Percentiles rank a stretch among this genome's conserved stretches.
phyloP scores from a whole-genome alignment of 2,113 vertebrate genomes.

The Pseudopodoces humilis region DNA sequence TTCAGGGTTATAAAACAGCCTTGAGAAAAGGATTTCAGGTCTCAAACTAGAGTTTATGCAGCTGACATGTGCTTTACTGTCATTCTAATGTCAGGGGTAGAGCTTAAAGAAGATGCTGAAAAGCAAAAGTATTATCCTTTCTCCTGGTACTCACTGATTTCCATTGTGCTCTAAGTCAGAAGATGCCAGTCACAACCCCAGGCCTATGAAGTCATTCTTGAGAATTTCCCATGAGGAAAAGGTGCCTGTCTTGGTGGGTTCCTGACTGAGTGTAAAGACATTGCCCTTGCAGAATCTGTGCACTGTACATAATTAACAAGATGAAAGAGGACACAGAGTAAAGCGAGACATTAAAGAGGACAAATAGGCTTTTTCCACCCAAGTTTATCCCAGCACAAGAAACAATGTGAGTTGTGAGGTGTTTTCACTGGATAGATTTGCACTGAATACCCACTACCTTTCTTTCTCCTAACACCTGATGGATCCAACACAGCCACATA shows the following conservation, averaged over 20 bases:
- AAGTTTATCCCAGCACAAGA: constrained; percentile 42
- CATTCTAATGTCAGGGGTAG: background rate
- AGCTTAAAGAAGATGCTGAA: background rate
- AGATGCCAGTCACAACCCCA: background rate
- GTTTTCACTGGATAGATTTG: constrained; percentile 3
- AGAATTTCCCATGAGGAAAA: background rate
- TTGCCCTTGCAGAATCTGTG: background rate
- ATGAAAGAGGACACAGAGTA: background rate
- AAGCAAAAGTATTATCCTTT: background rate
- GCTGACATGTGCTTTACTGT: background rate
- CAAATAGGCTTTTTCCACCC: background rate
- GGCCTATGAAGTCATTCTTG: background rate
- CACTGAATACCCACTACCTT: constrained; percentile 32
- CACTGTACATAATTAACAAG: background rate
- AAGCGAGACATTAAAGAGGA: constrained; percentile 16
- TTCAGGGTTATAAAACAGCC: background rate
- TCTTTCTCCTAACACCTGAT: background rate
- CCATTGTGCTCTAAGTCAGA: background rate
- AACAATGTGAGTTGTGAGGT: background rate
- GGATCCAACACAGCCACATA: constrained; percentile 7
- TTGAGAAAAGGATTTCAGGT: background rate
- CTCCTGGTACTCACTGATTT: background rate
- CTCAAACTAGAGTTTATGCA: background rate
- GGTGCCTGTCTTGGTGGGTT: background rate
- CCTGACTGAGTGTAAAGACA: background rate